Base-by-base conservation (phyloP, 1,140 invertebrate species). In the Drosophila ohnishii region DNA sequence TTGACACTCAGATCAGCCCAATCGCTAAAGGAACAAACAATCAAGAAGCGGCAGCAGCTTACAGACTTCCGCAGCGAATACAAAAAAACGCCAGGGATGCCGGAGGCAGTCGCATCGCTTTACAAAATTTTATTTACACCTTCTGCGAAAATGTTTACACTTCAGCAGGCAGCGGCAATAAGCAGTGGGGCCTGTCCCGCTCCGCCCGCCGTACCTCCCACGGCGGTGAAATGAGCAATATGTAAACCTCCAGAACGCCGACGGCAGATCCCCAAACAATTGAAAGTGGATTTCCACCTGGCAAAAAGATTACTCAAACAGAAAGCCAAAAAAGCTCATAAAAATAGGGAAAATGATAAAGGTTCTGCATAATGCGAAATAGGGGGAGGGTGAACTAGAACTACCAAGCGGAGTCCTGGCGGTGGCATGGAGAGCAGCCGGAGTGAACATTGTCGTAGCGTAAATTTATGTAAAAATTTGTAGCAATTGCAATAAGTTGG, bases 381-480 rank as follows among this genome's bases (percentile, higher is more conserved):
- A 11, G 39, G 51, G 40, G 42, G 32, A 58, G 28, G 37, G 37
- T 19, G 25, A 75, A 67, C 65, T 65, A 70, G 32, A 32, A 65
- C 37, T 48, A 40, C 35, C 30, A 19, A 8, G 16, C 39, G 14
- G 11, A 16, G 25, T n/a, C 28, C 11, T 42, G 35, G 45, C 34
- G 50, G 22, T 32, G 22, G 13, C 22, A 14, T 8, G 22, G 13
- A 34, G 28, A 44, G 22, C 9, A n/a, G 58, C n/a, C 5, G 25
- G 1, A 13, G 42, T 6, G 32, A 16, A 47, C 58, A 66, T 70
- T 86, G 67, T 83, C 59, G 70, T 70, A 78, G 77, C 80, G 80
- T 53, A 88, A 88, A 88, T 88, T 88, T 88, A 88, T 88, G 84
- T 88, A 78, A 89, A 88, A 84, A 88, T 88, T 88, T 88, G 73